A percentile compares a stretch with the other conserved stretches of the same genome.
These are phyloP conservation scores for Drosophila insularis DNA, from an alignment of 1,140 invertebrate species.

Conservation along the genomic window DNA sequence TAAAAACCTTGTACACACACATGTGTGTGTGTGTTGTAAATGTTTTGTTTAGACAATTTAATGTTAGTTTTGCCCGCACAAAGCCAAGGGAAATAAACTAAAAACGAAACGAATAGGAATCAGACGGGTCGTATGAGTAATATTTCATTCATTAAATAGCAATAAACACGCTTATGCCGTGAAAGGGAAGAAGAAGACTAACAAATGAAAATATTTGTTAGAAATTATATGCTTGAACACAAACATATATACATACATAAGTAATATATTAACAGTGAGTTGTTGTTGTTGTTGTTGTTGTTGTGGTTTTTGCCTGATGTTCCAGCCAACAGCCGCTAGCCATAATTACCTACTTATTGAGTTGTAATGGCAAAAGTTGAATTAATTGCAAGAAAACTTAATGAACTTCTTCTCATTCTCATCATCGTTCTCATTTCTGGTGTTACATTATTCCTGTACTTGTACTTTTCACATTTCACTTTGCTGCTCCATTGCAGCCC, in stretches of 20 bases:
- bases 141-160: slow-evolving; percentile 57
- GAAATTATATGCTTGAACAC: slow-evolving; percentile 30
- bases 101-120: not conserved
- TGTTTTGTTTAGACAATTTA: slow-evolving; percentile 49
- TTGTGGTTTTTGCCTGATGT: too few relatives aligned
- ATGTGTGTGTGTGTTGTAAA: slow-evolving; percentile 22
- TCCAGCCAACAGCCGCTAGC: slow-evolving; percentile 18
- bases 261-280: slow-evolving; percentile 18
- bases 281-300: too few relatives aligned
- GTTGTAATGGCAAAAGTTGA: slow-evolving; percentile 76
- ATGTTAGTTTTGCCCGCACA: slow-evolving; percentile 26
- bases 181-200: not conserved
- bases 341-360: slow-evolving; percentile 73
- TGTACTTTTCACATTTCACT: slow-evolving; percentile 12
- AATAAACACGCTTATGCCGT: slow-evolving; percentile 36
- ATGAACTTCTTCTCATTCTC: not conserved
- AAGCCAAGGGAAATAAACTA: slow-evolving; percentile 23
- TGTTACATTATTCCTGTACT: not conserved
- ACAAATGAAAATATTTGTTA: slow-evolving; percentile 32
- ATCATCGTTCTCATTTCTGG: not conserved
- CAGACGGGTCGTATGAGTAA: slow-evolving; percentile 50
- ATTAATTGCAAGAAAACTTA: slow-evolving; percentile 53
- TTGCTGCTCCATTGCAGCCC: slow-evolving; percentile 34
- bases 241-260: not conserved
- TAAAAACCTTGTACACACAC: slow-evolving; percentile 32